Percentiles rank a stretch among this genome's conserved stretches.
These are phyloP conservation scores for Alfaro cultratus DNA, from an alignment of 2,797 vertebrate genomes.

Conservation along the genomic window DNA sequence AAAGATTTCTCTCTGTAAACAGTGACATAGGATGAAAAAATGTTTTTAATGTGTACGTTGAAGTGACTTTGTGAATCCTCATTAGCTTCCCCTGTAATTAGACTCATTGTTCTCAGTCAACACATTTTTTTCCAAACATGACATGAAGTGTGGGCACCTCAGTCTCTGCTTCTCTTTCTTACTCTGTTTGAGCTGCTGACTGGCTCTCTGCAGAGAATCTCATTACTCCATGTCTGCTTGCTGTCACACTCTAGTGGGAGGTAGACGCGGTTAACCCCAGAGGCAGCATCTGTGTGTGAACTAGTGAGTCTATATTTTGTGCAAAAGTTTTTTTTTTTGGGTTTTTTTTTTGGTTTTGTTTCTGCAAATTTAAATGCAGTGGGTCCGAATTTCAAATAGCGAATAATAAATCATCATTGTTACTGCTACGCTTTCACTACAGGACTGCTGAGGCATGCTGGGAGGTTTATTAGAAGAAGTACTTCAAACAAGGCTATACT, in stretches of 20 bases:
- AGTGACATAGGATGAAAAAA: conserved; percentile 5
- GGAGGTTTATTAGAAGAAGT: conserved; percentile 72
- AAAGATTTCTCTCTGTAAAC: neutral
- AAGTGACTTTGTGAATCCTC: conserved; percentile 17
- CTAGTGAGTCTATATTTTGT: conserved; percentile 10
- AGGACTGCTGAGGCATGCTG: conserved; percentile 68
- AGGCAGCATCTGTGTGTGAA: conserved; percentile 62
- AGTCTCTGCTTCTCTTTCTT: conserved; percentile 49
- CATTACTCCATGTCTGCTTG: conserved; percentile 76
- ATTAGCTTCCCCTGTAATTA: conserved; percentile 48
- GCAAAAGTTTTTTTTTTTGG: conserved; percentile 17
- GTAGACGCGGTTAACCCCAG: conserved; percentile 64
- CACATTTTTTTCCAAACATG: conserved; percentile 34
- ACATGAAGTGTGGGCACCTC: conserved; percentile 54
- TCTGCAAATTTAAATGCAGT: conserved; percentile 38
- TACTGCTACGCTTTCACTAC: conserved; percentile 46
- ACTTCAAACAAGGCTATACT: conserved; percentile 42
- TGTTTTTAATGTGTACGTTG: conserved; percentile 9
- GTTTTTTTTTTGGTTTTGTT: conserved; percentile 5
- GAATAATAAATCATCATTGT: conserved; percentile 22
- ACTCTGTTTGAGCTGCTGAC: conserved; percentile 62
- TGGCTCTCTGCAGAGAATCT: conserved; percentile 69
- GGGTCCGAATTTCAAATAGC: conserved; percentile 30
- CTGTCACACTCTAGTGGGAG: conserved; percentile 69
- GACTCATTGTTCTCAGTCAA: conserved; percentile 24